Base-by-base conservation (phyloP, 2,888 invertebrate species). In the Melipona beecheii region DNA sequence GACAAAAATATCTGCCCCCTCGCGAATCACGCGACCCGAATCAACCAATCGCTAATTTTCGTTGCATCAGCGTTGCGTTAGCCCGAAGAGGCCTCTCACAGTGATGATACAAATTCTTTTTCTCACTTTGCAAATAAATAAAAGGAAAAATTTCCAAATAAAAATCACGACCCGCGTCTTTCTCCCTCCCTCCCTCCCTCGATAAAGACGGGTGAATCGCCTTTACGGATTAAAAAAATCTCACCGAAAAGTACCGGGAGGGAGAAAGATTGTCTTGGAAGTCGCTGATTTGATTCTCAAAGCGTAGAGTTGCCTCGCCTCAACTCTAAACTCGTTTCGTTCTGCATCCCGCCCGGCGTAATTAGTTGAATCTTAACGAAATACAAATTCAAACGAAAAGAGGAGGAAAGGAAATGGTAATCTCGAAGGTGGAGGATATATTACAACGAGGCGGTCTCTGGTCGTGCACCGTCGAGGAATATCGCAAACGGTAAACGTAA, bases 351-450 rank as follows among this genome's bases (percentile, higher is more conserved):
- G 13, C 58, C 43, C 19, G 13, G 11, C 13, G 49, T 60, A 60
- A 72, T 72, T 72, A 72, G 58, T 71, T n/a, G 54, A 70, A 58
- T 71, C 71, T 31, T 24, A n/a, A n/a, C 60, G 71, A 49, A 49
- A 49, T 60, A 49, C 24, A 72, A 60, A 49, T 60, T 60, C 3
- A 15, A 49, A 24, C 19, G 21, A 21, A 31, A 64, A 17, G 17
- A 17, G 24, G 19, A 24, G 17, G 11, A 64, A 21, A 31, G 13
- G 21, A 64, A 31, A 64, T 64, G 13, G 21, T 21, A 21, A 64
- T 64, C 64, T 56, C 36, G 65, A 31, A 24, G 19, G 11, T 31
- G 11, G 19, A 27, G 65, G 66, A 66, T 60, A 24, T 60, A 60
- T 75, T 56, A 56, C 24, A 19, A 52, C n/a, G n/a, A 43, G 43